Evolutionary conservation across 2,888 invertebrate species (phyloP), one percentile per base, ranked within the genome.

Genomic region (Amblyjoppa proteus): DNA sequence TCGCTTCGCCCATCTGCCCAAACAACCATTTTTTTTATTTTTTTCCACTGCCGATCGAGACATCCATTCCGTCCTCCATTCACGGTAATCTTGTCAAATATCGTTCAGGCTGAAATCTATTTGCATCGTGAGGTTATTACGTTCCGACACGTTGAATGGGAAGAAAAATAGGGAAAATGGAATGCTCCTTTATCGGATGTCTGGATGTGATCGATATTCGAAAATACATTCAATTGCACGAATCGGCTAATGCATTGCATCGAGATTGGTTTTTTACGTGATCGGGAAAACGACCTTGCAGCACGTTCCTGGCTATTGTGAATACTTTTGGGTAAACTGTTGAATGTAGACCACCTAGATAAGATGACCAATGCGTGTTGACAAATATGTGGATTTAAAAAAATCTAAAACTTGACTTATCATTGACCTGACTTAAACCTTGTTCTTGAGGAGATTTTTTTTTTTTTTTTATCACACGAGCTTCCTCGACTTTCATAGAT

Each of bases 21-120:
- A 34, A 51, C 34, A 56, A 34, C n/a, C 6, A 25, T 73, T 45
- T 34, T 66, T 77, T 41, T 34, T 31, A 2, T 28, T 61, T 25
- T 28, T 4, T 69, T 28, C n/a, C 16, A 41, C 53, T 38, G 13
- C 45, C 13, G 28, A n/a, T 68, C 68, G 9, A 56, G 53, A 53
- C 25, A 41, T 41, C 25, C 45, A 28, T n/a, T 49, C 49, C 64
- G 16, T 70, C 41, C 25, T 20, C 31, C 41, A 56, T 83, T 73
- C 11, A 51, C 58, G 51, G 31, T 74, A 61, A 69, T 83, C 38
- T 20, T 20, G 49, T 83, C 74, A 58, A 83, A 83, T 74, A 69
- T 51, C 74, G 78, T 74, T 83, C 58, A 74, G 45, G 20, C 69
- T 41, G 9, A 9, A 38, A 69, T 75, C 38, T n/a, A 78, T 61